These are phyloP conservation scores for Onychostoma macrolepis DNA, from an alignment of 2,113 vertebrate species.

Conservation along the genomic window DNA sequence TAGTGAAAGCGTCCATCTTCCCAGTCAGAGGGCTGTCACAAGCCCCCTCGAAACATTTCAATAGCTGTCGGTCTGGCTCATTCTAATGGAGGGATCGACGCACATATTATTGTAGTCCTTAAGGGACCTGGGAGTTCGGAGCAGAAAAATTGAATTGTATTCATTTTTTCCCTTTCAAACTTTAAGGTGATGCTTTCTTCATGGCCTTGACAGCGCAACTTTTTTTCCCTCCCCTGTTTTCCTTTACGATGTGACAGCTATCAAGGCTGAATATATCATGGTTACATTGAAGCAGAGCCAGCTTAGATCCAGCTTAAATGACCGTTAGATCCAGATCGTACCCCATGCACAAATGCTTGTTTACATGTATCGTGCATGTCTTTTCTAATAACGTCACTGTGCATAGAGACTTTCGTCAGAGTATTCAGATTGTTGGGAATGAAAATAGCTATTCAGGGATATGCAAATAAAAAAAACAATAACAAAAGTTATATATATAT, in stretches of 20 bases:
- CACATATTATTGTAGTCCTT: slow-evolving; percentile 66
- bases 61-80: slow-evolving; percentile 67
- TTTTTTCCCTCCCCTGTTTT: not conserved
- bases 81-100: slow-evolving; percentile 40
- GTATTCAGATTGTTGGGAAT: not conserved
- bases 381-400: not conserved
- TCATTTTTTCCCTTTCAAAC: slow-evolving; percentile 60
- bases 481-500: too few species aligned
- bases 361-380: not conserved
- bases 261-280: slow-evolving; percentile 8
- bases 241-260: slow-evolving; percentile 5
- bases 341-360: not conserved
- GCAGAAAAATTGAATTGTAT: slow-evolving; percentile 49
- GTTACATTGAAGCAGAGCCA: not conserved
- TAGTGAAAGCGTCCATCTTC: slow-evolving; percentile 74
- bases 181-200: slow-evolving; percentile 33
- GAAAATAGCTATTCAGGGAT: not conserved
- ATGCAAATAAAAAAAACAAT: too few species aligned
- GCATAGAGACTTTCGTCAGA: not conserved
- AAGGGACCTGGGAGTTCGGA: slow-evolving; percentile 68
- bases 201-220: not conserved
- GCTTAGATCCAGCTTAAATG: not conserved
- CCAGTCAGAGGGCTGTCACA: slow-evolving; percentile 75
- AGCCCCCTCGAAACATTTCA: slow-evolving; percentile 72
- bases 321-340: not conserved